A percentile compares a stretch with the other conserved stretches of the same genome.
Evolutionary conservation across 1,140 invertebrate genomes (phyloP).

Genomic region (Danaus melanippus): DNA sequence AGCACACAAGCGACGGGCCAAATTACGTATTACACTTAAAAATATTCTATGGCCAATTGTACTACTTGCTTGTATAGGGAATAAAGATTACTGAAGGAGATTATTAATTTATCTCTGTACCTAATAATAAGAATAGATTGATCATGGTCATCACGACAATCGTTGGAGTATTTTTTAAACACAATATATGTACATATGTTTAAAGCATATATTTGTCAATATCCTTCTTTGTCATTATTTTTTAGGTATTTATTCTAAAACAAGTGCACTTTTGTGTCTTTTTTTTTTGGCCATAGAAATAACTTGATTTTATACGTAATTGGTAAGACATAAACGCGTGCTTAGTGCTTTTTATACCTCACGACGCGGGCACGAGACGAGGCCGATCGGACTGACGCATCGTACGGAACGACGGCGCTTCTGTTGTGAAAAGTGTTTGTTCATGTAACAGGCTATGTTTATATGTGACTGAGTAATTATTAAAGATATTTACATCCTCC

Average conservation of each 20-base stretch:
- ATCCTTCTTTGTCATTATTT: too few relatives aligned
- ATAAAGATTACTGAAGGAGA: too few relatives aligned
- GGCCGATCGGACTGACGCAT: conserved; percentile 60
- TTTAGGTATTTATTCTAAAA: too few relatives aligned
- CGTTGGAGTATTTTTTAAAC: too few relatives aligned
- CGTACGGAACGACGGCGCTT: conserved; percentile 59
- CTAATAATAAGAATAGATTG: too few relatives aligned
- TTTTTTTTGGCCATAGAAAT: conserved; percentile 29
- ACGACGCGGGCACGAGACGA: conserved; percentile 39
- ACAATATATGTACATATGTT: too few relatives aligned
- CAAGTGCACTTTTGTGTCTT: background rate
- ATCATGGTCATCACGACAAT: too few relatives aligned
- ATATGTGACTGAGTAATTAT: conserved; percentile 1
- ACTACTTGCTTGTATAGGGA: too few relatives aligned
- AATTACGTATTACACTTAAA: conserved; percentile 27
- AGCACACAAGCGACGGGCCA: conserved; percentile 39
- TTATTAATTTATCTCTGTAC: too few relatives aligned
- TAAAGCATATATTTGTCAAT: too few relatives aligned
- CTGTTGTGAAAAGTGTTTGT: conserved; percentile 40
- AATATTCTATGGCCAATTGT: conserved; percentile 34
- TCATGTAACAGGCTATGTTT: too few relatives aligned
- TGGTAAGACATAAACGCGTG: conserved; percentile 36
- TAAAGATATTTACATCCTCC: background rate
- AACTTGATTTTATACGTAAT: conserved; percentile 25
- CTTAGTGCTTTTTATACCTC: conserved; percentile 44